Evolutionary conservation across 2,888 invertebrate species (phyloP).

Genomic region (Zygothrica quintamaculata): DNA sequence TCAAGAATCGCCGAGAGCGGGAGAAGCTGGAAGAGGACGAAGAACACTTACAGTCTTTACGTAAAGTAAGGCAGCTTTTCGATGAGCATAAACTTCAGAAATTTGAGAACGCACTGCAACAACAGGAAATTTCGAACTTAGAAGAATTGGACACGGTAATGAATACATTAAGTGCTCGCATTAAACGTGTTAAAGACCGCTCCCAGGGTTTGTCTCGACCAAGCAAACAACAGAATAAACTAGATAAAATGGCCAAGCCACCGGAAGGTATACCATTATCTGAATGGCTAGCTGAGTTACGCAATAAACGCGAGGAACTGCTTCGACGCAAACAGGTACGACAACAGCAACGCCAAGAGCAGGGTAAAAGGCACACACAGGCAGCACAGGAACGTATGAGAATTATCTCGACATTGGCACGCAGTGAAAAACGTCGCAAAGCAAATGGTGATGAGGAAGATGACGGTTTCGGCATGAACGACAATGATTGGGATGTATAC

Average conservation of each 20-base stretch:
- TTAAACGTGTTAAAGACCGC: slow-evolving; percentile 88
- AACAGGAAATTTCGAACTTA: slow-evolving; percentile 90
- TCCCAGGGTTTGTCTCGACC: slow-evolving; percentile 49
- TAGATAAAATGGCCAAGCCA: slow-evolving; percentile 79
- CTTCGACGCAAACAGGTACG: slow-evolving; percentile 89
- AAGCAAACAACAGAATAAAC: slow-evolving; percentile 65
- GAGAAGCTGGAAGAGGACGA: slow-evolving; percentile 95
- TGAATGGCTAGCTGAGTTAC: slow-evolving; percentile 81
- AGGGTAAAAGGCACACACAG: slow-evolving; percentile 94
- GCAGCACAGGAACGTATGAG: slow-evolving; percentile 98
- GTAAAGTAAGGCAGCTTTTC: slow-evolving; percentile 90
- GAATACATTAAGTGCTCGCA: slow-evolving; percentile 53
- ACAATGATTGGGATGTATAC: slow-evolving; percentile 98
- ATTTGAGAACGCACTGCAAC: slow-evolving; percentile 89
- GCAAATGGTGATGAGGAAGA: slow-evolving; percentile 83
- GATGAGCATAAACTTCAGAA: slow-evolving; percentile 91
- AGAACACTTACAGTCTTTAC: slow-evolving; percentile 91
- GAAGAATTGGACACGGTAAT: slow-evolving; percentile 90
- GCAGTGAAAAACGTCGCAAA: slow-evolving; percentile 87
- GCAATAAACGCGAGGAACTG: slow-evolving; percentile 85
- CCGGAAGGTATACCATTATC: slow-evolving; percentile 78
- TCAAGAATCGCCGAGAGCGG: slow-evolving; percentile 94
- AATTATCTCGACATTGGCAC: slow-evolving; percentile 94
- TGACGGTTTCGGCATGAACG: slow-evolving; percentile 95
- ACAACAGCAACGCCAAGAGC: slow-evolving; percentile 92